Conservation (phyloP, 2,888 invertebrate genomes). For the Aphodius sticticus region DNA sequence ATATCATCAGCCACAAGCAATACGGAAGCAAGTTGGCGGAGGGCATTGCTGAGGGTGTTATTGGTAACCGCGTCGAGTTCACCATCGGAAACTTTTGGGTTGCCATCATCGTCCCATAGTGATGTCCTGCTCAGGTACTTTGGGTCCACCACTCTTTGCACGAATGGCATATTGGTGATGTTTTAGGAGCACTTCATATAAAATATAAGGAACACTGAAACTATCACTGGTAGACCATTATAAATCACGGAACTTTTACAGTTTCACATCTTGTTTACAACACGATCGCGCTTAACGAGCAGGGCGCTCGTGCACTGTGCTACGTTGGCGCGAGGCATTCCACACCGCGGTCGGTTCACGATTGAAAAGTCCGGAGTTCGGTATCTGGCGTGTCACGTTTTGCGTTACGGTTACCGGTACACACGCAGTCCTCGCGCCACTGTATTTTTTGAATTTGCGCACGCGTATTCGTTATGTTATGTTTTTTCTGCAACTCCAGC, state of each 20-base stretch:
- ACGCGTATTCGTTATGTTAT: not conserved
- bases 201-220: not conserved
- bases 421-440: not conserved
- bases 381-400: not conserved
- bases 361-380: not conserved
- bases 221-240: not conserved
- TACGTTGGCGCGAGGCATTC: not conserved
- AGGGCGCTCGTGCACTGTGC: not conserved
- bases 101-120: conserved; percentile 68
- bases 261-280: conserved; percentile 6
- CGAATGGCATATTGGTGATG: conserved; percentile 78
- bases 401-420: not conserved
- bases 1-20: conserved; percentile 86
- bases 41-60: conserved; percentile 83
- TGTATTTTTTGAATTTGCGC: not conserved
- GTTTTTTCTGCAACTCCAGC: not conserved
- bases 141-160: conserved; percentile 84
- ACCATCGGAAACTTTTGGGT: conserved; percentile 70
- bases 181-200: not conserved
- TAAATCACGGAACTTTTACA: not conserved
- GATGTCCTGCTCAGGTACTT: conserved; percentile 77
- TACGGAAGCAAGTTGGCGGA: conserved; percentile 86
- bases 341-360: not conserved
- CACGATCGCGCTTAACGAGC: not conserved
- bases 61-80: conserved; percentile 89